Conservation (phyloP, 2,888 invertebrate genomes). For the Serrognathus titanus region DNA sequence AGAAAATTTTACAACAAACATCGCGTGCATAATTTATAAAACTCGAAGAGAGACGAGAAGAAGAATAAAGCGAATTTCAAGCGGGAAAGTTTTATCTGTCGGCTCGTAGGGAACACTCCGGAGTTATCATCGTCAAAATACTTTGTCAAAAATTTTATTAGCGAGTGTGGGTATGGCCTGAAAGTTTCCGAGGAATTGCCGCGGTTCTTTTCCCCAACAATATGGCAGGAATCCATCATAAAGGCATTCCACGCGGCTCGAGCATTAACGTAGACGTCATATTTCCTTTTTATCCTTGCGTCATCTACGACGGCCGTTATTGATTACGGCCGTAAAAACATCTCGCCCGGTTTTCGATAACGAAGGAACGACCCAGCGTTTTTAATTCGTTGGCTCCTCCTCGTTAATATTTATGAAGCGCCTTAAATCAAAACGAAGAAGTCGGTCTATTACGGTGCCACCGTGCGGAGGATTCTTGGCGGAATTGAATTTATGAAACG, state of each 20-base stretch:
- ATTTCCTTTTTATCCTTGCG: slow-evolving; percentile 40
- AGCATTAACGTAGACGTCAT: slow-evolving; percentile 42
- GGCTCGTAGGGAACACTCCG: background rate
- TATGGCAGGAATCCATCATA: slow-evolving; percentile 42
- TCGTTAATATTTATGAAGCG: slow-evolving; percentile 17
- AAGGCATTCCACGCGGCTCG: slow-evolving; percentile 41
- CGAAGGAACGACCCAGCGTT: slow-evolving; percentile 5
- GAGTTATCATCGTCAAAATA: slow-evolving; percentile 23
- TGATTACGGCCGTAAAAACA: slow-evolving; percentile 30
- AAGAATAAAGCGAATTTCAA: background rate
- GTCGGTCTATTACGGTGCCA: background rate
- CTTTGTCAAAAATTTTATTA: slow-evolving; percentile 42
- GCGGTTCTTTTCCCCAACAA: slow-evolving; percentile 33
- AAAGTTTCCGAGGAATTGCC: slow-evolving; percentile 37
- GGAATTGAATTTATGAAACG: slow-evolving; percentile 19
- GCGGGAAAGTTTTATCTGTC: background rate
- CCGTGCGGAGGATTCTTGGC: slow-evolving; percentile 10
- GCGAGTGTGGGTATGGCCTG: slow-evolving; percentile 33
- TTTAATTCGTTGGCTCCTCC: slow-evolving; percentile 15
- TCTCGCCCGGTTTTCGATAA: slow-evolving; percentile 6
- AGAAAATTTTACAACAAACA: too few species aligned
- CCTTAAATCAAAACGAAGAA: background rate
- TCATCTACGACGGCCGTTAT: slow-evolving; percentile 36
- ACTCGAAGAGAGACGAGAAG: too few species aligned
- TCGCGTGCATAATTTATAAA: too few species aligned